A percentile compares a stretch with the other conserved stretches of the same genome.
Conservation (phyloP, 2,113 vertebrate genomes). For the Eubucco bourcierii region DNA sequence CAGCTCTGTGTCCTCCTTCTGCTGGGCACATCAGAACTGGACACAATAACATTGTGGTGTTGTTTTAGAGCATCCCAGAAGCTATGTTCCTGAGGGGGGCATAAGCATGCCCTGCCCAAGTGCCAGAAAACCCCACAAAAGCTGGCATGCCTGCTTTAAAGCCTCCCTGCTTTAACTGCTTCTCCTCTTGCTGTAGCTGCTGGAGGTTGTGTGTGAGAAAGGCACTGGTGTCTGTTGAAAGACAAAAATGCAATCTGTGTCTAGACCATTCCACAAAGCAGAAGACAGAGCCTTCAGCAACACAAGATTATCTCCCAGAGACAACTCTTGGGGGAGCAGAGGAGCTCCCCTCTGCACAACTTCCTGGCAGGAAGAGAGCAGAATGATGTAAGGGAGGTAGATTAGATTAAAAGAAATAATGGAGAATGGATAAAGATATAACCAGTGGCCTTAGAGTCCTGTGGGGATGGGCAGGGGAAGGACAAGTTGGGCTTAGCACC, state of each 20-base stretch:
- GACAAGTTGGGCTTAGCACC: neutral
- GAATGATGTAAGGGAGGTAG: constrained; percentile 47
- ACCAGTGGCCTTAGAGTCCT: neutral
- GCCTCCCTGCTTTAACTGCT: neutral
- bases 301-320: neutral
- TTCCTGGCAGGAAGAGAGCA: constrained; percentile 10
- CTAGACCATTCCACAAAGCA: neutral
- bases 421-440: neutral
- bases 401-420: constrained; percentile 48
- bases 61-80: neutral
- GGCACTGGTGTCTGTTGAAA: neutral
- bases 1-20: too few species aligned
- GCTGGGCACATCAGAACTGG: too few species aligned
- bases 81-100: neutral
- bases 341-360: neutral
- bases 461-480: neutral
- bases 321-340: neutral
- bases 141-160: neutral
- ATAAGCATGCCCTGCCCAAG: neutral
- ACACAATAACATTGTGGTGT: neutral
- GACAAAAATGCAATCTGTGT: neutral
- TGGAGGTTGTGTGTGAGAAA: neutral
- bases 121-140: neutral
- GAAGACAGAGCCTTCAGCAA: neutral
- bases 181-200: neutral